These are phyloP conservation scores for Drosophila multiciliata DNA, from an alignment of 2,888 invertebrate genomes.

Conservation along the genomic window DNA sequence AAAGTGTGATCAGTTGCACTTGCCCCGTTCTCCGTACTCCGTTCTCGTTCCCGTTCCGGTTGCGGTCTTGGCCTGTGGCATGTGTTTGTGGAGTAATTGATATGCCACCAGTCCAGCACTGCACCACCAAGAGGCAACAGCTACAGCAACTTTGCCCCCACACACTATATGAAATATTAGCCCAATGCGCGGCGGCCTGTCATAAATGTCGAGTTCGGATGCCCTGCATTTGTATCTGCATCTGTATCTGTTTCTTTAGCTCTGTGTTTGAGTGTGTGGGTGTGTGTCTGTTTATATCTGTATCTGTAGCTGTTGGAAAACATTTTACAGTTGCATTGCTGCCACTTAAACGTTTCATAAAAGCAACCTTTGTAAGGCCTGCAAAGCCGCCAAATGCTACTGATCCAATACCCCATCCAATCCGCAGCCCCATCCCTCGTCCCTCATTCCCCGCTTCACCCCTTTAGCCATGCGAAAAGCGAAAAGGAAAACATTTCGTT, in stretches of 20 bases:
- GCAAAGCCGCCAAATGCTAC: slow-evolving; percentile 44
- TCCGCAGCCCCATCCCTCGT: slow-evolving; percentile 1
- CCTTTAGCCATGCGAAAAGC: slow-evolving; percentile 58
- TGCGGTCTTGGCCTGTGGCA: slow-evolving; percentile 47
- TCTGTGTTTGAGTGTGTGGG: slow-evolving; percentile 13
- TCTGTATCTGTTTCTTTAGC: slow-evolving; percentile 16
- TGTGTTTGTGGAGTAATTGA: slow-evolving; percentile 84
- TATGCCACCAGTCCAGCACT: slow-evolving; percentile 74
- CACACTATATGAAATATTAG: slow-evolving; percentile 72
- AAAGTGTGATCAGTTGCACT: slow-evolving; percentile 82
- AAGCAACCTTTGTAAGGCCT: slow-evolving; percentile 79
- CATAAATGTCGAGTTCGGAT: slow-evolving; percentile 72
- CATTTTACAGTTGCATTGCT: slow-evolving; percentile 77
- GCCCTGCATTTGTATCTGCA: slow-evolving; percentile 52
- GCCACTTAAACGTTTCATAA: slow-evolving; percentile 81
- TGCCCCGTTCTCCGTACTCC: slow-evolving; percentile 39
- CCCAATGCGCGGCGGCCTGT: slow-evolving; percentile 70
- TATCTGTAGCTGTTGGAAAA: slow-evolving; percentile 48
- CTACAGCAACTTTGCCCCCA: slow-evolving; percentile 48
- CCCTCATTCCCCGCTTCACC: slow-evolving; percentile 8
- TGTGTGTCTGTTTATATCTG: slow-evolving; percentile 28
- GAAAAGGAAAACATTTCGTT: slow-evolving; percentile 54
- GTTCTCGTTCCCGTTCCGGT: slow-evolving; percentile 14
- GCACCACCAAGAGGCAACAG: slow-evolving; percentile 30
- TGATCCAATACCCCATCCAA: slow-evolving; percentile 14